Evolutionary conservation across 2,888 invertebrate species (phyloP).

Genomic region (Listrodromus nycthemerus): DNA sequence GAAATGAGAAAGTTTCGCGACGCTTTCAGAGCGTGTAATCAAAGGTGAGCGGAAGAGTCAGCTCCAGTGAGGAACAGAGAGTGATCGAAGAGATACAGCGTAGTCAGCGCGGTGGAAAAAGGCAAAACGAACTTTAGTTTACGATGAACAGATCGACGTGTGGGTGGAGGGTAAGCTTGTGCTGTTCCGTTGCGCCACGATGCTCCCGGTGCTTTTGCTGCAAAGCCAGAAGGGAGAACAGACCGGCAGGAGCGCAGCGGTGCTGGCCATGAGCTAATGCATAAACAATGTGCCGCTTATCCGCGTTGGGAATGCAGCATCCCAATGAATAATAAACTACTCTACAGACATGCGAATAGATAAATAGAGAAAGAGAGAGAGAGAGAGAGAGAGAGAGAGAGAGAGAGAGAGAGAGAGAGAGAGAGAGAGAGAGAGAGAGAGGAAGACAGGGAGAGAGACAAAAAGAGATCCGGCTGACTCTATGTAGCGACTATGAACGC

Average conservation of each 20-base stretch:
- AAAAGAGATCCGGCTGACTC: conserved; percentile 35
- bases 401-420: conserved; percentile 24
- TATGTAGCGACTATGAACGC: conserved; percentile 38
- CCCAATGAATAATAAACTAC: conserved; percentile 81
- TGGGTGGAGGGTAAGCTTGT: conserved; percentile 12
- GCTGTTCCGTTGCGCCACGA: conserved; percentile 6
- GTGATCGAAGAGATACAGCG: neutral
- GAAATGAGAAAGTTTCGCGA: neutral
- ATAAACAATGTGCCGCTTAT: conserved; percentile 82
- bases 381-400: neutral
- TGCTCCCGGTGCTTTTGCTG: conserved; percentile 35
- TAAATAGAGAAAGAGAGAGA: conserved; percentile 38
- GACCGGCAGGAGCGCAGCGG: conserved; percentile 38
- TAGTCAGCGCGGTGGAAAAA: conserved; percentile 17
- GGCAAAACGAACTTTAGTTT: conserved; percentile 41
- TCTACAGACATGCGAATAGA: conserved; percentile 65
- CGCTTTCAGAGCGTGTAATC: neutral
- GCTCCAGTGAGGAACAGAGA: neutral
- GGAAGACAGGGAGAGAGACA: neutral
- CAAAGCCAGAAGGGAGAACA: conserved; percentile 50
- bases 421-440: neutral
- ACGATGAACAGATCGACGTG: conserved; percentile 41
- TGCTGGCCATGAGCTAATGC: conserved; percentile 77
- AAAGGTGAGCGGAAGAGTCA: too few species aligned
- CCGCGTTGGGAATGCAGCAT: conserved; percentile 77